phyloP scores from a whole-genome alignment of 2,888 invertebrate genomes.

The Eilema caniola region DNA sequence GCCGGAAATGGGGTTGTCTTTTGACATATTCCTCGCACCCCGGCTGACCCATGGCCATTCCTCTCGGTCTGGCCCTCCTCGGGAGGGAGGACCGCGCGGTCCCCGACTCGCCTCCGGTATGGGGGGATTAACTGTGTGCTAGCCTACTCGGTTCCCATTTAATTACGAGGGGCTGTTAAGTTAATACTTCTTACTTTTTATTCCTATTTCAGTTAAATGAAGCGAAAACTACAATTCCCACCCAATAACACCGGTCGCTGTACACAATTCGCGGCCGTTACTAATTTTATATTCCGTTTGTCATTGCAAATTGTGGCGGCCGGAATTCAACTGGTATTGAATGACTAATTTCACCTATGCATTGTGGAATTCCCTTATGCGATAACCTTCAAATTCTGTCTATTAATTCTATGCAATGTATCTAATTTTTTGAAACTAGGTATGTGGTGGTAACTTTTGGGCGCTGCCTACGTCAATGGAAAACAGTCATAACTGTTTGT shows the following conservation, averaged over 20 bases:
- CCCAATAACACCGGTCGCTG: neutral
- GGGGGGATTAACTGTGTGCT: no score
- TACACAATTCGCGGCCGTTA: conserved; percentile 18
- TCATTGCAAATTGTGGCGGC: conserved; percentile 17
- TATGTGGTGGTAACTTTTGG: neutral
- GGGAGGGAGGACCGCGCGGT: no score
- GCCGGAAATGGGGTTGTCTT: no score
- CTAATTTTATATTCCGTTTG: conserved; percentile 20
- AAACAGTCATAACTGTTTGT: neutral
- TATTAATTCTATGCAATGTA: neutral
- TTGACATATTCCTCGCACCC: no score
- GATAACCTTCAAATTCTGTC: neutral
- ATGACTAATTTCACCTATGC: conserved; percentile 8
- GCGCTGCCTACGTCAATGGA: neutral
- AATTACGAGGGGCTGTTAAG: no score
- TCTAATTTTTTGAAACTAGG: neutral
- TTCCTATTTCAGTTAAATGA: neutral
- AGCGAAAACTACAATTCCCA: conserved; percentile 28
- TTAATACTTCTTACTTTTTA: neutral
- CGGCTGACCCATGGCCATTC: no score
- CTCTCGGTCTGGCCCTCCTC: no score
- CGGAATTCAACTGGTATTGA: conserved; percentile 11
- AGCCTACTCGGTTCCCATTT: no score
- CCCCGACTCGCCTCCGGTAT: no score
- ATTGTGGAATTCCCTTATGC: conserved; percentile 14